A percentile compares a stretch with the other conserved stretches of the same genome.
These are phyloP conservation scores for Alexandromys fortis DNA, from an alignment of 2,113 vertebrate genomes.

Conservation along the genomic window DNA sequence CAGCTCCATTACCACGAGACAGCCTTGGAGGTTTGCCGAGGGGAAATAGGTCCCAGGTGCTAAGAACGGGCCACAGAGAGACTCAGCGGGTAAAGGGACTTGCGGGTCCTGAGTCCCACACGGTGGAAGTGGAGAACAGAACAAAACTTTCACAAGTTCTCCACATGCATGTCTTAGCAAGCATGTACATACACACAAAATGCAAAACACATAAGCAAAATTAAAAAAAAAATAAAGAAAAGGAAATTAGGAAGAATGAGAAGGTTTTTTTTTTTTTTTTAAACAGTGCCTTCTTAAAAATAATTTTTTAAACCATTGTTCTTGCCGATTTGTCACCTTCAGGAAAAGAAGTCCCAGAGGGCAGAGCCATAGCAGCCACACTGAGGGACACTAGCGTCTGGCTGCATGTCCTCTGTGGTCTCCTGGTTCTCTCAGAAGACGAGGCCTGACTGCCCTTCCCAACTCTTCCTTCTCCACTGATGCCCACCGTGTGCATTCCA, in stretches of 20 bases:
- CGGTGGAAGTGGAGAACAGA: no score
- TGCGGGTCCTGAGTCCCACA: background rate
- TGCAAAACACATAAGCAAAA: background rate
- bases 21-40: background rate
- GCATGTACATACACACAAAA: background rate
- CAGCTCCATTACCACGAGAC: background rate
- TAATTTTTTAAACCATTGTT: background rate
- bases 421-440: background rate
- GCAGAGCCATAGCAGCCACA: background rate
- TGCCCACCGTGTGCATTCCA: background rate
- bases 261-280: background rate
- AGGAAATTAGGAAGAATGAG: background rate
- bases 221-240: background rate
- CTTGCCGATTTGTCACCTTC: background rate
- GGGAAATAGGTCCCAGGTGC: background rate
- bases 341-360: background rate
- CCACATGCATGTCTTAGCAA: background rate
- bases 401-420: no score
- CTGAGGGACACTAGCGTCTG: fast-evolving
- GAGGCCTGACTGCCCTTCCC: background rate
- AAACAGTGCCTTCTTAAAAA: background rate
- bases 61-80: background rate
- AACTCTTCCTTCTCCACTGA: background rate
- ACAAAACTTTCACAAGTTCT: background rate
- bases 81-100: no score